Base-by-base conservation (phyloP, 2,797 vertebrate species). In the Pipistrellus nathusii region DNA sequence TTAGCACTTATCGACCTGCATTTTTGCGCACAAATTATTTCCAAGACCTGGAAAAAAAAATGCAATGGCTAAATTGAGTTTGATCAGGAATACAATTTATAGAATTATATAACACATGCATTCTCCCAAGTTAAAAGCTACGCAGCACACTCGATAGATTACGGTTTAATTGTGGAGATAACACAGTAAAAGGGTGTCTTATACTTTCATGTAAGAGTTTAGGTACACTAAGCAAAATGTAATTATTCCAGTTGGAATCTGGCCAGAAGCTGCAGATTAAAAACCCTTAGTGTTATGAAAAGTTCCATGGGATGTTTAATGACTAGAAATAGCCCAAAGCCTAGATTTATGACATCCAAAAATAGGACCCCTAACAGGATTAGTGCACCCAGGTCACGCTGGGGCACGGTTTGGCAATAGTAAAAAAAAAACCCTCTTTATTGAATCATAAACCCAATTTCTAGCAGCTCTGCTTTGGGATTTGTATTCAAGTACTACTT, bases 261-360 rank as follows among this genome's bases (percentile, higher is more conserved):
- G 90, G 93, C 95, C 96, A 97, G 94, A 90, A 96, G 66, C 90
- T 95, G 92, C 88, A 91, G 94, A 97, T 97, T 97, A 97, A 97
- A 96, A 95, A 94, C 83, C 41, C 82, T 95, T 95, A 90, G 92
- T 96, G 96, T 96, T 97, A 97, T 92, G 95, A 97, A 97, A 97
- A 97, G 94, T 97, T 97, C 92, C 85, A 87, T 95, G 90, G 83
- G 96, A 97, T 95, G 94, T 95, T 96, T 97, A 97, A 97, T 97
- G 96, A 95, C 94, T 97, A 96, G 90, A 96, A 97, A 97, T 95
- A 97, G 95, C 95, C 95, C 88, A 91, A 96, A 95, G 95, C 96
- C 95, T 93, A 96, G 91, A 96, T 96, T 97, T 97, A 97, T 92
- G 72, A 90, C 88, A 92, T 96, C 96, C 90, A 87, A 87, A 97